These are phyloP conservation scores for Hippoglossus stenolepis DNA, from an alignment of 2,113 vertebrate genomes.

Conservation along the genomic window DNA sequence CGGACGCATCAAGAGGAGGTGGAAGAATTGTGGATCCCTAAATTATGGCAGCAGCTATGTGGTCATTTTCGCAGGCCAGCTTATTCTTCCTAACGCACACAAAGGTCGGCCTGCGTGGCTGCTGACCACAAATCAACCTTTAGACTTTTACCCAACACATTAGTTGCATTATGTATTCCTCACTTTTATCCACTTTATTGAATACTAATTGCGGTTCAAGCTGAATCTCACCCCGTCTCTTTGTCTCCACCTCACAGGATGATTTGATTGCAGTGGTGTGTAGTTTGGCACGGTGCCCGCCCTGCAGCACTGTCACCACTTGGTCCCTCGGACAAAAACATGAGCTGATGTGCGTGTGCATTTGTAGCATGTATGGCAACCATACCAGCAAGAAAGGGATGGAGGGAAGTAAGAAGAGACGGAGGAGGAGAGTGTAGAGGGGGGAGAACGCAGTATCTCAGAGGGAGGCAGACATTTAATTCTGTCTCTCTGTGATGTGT, in stretches of 20 bases:
- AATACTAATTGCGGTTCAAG: conserved; percentile 23
- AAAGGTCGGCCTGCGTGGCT: not conserved
- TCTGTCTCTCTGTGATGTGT: conserved; percentile 14
- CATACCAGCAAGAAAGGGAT: not conserved
- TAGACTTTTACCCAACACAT: not conserved
- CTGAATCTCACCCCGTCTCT: conserved; percentile 8
- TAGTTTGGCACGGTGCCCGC: conserved; percentile 67
- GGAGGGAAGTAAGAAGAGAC: conserved; percentile 6
- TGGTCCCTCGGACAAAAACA: conserved; percentile 49
- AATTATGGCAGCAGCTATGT: not conserved
- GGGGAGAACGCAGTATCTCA: not conserved
- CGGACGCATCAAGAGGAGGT: not conserved
- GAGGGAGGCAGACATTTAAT: not conserved
- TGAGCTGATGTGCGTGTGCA: conserved; percentile 11
- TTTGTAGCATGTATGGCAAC: conserved; percentile 24
- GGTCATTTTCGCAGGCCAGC: not conserved
- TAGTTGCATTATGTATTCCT: conserved; percentile 6
- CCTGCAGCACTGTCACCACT: conserved; percentile 67
- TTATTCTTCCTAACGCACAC: not conserved
- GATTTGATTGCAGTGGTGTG: conserved; percentile 73
- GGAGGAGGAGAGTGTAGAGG: not conserved
- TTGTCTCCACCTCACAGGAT: conserved; percentile 23
- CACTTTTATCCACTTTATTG: conserved; percentile 3
- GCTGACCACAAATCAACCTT: not conserved
- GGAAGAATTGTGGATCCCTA: not conserved